Conservation (phyloP, 2,113 vertebrate species). For the Odontesthes bonariensis region DNA sequence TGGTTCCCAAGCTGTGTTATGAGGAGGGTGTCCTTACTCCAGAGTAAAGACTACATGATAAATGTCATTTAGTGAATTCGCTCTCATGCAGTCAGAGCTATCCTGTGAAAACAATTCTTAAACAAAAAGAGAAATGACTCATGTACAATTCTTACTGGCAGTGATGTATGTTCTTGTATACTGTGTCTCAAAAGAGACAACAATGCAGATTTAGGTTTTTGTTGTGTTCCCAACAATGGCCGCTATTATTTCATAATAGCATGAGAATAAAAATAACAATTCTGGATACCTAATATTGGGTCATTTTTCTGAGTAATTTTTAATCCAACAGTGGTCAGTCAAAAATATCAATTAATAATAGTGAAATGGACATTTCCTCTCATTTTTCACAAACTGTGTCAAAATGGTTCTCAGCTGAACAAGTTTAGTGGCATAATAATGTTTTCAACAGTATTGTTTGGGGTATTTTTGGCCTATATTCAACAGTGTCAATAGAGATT, state of each 20-base stretch:
- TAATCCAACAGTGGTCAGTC: not conserved
- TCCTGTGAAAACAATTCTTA: not conserved
- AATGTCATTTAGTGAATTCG: not conserved
- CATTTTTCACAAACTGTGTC: not conserved
- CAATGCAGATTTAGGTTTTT: not conserved
- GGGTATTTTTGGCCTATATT: not conserved
- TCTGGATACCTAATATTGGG: not conserved
- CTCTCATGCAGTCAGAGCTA: not conserved
- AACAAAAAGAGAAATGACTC: not conserved
- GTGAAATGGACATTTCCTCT: not conserved
- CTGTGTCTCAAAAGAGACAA: not conserved
- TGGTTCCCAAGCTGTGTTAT: not conserved
- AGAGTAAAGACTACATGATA: conserved; percentile 3
- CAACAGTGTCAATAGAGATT: not conserved
- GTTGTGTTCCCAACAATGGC: not conserved
- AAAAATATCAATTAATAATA: not conserved
- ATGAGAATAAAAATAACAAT: not conserved
- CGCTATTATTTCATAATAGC: not conserved
- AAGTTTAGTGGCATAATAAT: not conserved
- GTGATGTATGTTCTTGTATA: not conserved
- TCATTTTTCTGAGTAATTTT: not conserved
- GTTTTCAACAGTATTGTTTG: not conserved
- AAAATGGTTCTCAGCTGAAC: not conserved
- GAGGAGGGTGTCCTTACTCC: conserved; percentile 1
- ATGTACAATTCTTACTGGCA: not conserved